phyloP scores from a whole-genome alignment of 2,113 vertebrate species.

The Casuarius casuarius region DNA sequence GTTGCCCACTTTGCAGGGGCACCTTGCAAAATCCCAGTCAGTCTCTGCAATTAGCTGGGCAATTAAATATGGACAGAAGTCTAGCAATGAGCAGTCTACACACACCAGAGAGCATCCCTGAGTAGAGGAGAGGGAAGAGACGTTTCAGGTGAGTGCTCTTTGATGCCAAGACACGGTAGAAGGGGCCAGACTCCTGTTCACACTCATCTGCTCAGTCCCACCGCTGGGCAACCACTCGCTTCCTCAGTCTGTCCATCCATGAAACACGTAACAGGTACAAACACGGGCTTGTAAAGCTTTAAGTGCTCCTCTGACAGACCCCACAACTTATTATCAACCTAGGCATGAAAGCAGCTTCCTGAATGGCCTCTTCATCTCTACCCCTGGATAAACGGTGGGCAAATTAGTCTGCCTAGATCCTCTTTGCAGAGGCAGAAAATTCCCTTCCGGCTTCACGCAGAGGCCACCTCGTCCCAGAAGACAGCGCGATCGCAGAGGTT shows the following conservation, averaged over 20 bases:
- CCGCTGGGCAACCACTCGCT: background rate
- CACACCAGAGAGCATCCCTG: background rate
- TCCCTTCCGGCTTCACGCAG: too few relatives aligned
- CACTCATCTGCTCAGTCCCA: background rate
- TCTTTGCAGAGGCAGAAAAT: background rate
- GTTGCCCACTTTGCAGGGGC: background rate
- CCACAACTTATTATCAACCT: background rate
- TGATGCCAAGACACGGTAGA: background rate
- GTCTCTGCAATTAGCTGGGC: background rate
- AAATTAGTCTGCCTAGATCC: background rate
- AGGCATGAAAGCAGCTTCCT: background rate
- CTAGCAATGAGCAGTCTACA: background rate
- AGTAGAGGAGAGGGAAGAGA: background rate
- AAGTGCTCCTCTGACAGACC: accelerated
- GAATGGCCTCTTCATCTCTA: background rate
- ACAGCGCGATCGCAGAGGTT: background rate
- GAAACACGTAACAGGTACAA: background rate
- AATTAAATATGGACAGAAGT: background rate
- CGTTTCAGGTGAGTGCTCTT: background rate
- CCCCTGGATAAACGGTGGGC: background rate
- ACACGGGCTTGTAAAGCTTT: background rate
- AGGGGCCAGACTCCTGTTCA: accelerated
- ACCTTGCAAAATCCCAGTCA: background rate
- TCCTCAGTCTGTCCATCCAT: background rate
- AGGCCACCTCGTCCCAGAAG: background rate